Evolutionary conservation across 2,797 vertebrate genomes (phyloP), one percentile per base, ranked within the genome.

Genomic region (Sebastes hubbsi): DNA sequence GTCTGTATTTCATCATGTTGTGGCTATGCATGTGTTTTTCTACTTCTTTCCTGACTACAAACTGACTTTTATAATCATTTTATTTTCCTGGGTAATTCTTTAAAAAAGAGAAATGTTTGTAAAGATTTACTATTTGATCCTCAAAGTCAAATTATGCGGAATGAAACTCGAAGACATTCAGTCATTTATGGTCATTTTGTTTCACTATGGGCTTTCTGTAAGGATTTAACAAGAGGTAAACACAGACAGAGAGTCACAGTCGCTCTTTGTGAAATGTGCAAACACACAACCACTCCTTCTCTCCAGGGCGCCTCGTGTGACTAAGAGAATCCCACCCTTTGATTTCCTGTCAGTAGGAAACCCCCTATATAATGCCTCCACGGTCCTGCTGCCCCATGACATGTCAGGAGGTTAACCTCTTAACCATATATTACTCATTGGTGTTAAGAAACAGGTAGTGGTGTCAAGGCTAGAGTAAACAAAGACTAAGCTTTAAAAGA

Each of bases 281-380:
- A 63, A 69, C 38, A 76, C 74, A 78, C 9, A n/a, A 10, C 81
- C 61, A 18, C 68, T 78, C 69, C 65, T 76, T 69, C 29, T 80
- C 77, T 78, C 55, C 24, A 34, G 38, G 55, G 71, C 4, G 1
- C 0, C 3, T 66, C 46, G 30, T 84, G 76, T 84, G 76, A 75
- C 74, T 81, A 70, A 88, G 4, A 76, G 25, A 79, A 82, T 83
- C 72, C 81, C 85, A 87, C 83, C 83, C 83, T 83, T 54, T 49
- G 71, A 81, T 60, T 89, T 89, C 76, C 72, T 84, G 78, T 83
- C 84, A 60, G 18, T 46, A 56, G 49, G 42, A 76, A 79, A 77
- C 65, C 6, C 60, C 22, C 7, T 75, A 52, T 30, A 67, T 49
- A 64, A 72, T 7, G 34, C 58, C 16, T 79, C 74, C 20, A 72